Percentiles rank a stretch among this genome's conserved stretches.
Evolutionary conservation across 2,113 vertebrate genomes (phyloP).

Genomic region (Mungos mungo): DNA sequence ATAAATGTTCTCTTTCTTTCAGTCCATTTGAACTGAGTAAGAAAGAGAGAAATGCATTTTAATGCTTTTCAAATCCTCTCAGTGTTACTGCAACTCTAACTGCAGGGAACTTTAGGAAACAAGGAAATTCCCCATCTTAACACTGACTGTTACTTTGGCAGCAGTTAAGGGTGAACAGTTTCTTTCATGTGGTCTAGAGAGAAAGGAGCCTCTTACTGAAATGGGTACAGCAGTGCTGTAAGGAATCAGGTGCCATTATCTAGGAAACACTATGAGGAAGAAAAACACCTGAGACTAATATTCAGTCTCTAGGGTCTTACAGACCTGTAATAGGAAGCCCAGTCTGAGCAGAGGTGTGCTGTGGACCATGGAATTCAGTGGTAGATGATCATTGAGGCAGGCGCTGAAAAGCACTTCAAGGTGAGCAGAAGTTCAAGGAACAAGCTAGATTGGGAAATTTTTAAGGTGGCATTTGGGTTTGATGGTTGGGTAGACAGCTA

Average conservation of each 20-base stretch:
- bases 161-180: not conserved
- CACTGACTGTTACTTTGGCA: not conserved
- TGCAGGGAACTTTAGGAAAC: constrained; percentile 13
- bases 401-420: not conserved
- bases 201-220: not conserved
- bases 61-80: constrained; percentile 60
- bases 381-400: not conserved
- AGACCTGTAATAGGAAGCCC: not conserved
- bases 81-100: not conserved
- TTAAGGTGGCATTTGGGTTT: not conserved
- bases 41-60: constrained; percentile 57
- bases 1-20: constrained; percentile 68
- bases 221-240: not conserved
- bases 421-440: not conserved
- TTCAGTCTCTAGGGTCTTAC: not conserved
- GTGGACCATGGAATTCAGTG: not conserved
- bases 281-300: not conserved
- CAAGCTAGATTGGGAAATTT: not conserved
- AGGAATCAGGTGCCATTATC: not conserved
- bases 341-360: not conserved
- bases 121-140: not conserved
- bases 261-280: not conserved
- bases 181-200: not conserved
- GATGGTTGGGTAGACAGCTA: not conserved
- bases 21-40: constrained; percentile 60